Evolutionary conservation across 2,888 invertebrate species (phyloP), one percentile per base, ranked within the genome.

Genomic region (Epirrhoe tristata): DNA sequence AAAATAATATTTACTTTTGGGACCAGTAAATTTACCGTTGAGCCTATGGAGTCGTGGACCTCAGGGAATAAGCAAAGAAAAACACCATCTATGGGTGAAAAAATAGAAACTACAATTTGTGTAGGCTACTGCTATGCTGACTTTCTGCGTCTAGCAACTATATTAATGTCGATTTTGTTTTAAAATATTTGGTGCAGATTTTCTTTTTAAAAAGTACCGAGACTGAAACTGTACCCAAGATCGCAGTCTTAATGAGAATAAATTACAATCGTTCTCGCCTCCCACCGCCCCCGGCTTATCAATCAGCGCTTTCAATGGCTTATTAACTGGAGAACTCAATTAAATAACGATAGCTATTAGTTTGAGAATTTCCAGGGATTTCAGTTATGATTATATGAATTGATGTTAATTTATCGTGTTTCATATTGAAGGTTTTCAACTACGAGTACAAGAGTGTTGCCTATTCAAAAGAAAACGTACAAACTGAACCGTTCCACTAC

Each of bases 311-410:
- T 48, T 56, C 59, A 64, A 32, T 50, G 39, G 59, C 55, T 32
- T 43, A 65, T 55, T 65, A 59, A 59, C 65, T 32, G 54, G 54
- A 64, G 54, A 55, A 65, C 59, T 66, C 53, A 52, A 66, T 61
- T 58, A 62, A 61, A 53, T 66, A 66, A 36, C 17, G 61, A 62
- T 65, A 59, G 59, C 51, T 48, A 51, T 59, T 64, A 48, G 32
- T 50, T 58, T 50, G 39, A 46, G 24, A 14, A 58, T 50, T 66
- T 57, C 16, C 39, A 43, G 48, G 32, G 12, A 54, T 62, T 62
- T 48, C 6, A 46, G 43, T 58, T 48, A 58, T 58, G 52, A 57
- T 57, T 53, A 61, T 66, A 61, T 31, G 39, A 61, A 57, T 57
- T 53, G 60, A 46, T 12, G 17, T 6, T 5, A 5, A 36, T 57